Percentiles rank a stretch among this genome's conserved stretches.
Evolutionary conservation across 2,797 vertebrate genomes (phyloP).

Genomic region (Phrynocephalus guinanensis): DNA sequence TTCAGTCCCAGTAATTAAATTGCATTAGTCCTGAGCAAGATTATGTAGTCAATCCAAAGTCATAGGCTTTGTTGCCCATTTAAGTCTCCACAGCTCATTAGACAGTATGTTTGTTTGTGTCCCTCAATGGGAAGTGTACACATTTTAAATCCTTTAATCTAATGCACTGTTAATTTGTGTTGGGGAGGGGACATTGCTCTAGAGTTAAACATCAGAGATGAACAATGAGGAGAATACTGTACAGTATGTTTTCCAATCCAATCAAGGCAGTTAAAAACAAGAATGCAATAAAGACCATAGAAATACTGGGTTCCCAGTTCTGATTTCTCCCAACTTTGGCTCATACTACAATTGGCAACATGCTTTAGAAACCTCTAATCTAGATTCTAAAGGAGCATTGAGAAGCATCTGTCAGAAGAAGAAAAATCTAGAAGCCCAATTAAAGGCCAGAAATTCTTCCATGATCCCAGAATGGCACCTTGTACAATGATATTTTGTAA

Average conservation of each 20-base stretch:
- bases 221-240: conserved; percentile 53
- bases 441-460: neutral
- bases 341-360: neutral
- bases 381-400: too few relatives aligned
- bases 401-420: neutral
- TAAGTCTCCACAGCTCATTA: conserved; percentile 29
- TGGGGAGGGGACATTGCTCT: conserved; percentile 50
- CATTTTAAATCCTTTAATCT: conserved; percentile 67
- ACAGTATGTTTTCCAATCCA: conserved; percentile 5
- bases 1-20: neutral
- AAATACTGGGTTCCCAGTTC: neutral
- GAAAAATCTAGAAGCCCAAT: neutral
- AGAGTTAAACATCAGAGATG: conserved; percentile 57
- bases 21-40: neutral
- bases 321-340: neutral
- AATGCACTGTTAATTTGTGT: conserved; percentile 66
- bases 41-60: conserved; percentile 22
- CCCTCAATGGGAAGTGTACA: conserved; percentile 50
- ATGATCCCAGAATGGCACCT: neutral
- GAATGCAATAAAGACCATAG: too few relatives aligned
- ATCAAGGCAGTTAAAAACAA: neutral
- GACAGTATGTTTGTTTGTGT: conserved; percentile 57
- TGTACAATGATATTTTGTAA: neutral
- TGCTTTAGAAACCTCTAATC: neutral
- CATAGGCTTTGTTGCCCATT: conserved; percentile 7